Evolutionary conservation across 2,113 vertebrate species (phyloP), one percentile per base, ranked within the genome.

Genomic region (Zosterops hypoxanthus): DNA sequence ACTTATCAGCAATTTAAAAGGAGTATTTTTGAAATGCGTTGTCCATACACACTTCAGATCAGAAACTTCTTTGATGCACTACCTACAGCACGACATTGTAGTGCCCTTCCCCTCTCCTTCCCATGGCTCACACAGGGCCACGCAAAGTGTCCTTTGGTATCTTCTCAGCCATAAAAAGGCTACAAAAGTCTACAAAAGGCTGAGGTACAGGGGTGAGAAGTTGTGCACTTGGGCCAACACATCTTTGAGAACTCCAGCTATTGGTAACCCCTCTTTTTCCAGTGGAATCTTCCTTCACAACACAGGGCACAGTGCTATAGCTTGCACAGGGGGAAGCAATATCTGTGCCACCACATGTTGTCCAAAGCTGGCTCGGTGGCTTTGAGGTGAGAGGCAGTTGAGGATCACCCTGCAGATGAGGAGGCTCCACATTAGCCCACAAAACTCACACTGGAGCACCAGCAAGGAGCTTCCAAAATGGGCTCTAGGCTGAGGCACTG

Each of bases 1-100:
- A 69, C 49, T 92, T 93, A 85, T 7, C 41, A 93, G 36, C 63
- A 93, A 96, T 86, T 80, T 88, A 76, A 77, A 82, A 46, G 80
- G 25, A 73, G 28, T 26, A 42, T 39, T 92, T 97, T 73, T 90
- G 31, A 93, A 97, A 96, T 86, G 42, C 50, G 53, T 61, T 82
- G 36, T 72, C 75, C 88, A 85, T 61, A 88, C 81, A 87, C 63
- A 87, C 46, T 77, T 82, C 41, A 65, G 53, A 79, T 93, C 50
- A 85, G 49, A 87, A 87, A 25, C 50, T 50, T 61, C 69, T 79
- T 69, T 61, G 52, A 63, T 9, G 20, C 50, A 65, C 29, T 63
- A 82, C 36, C 33, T 70, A 73, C 55, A 88, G 53, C 23, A n/a
- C 4, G 23, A 39, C 29, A 28, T 56, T 22, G 9, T 39, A 9